Evolutionary conservation across 2,113 vertebrate genomes (phyloP).

Genomic region (Toxotes chatareus): DNA sequence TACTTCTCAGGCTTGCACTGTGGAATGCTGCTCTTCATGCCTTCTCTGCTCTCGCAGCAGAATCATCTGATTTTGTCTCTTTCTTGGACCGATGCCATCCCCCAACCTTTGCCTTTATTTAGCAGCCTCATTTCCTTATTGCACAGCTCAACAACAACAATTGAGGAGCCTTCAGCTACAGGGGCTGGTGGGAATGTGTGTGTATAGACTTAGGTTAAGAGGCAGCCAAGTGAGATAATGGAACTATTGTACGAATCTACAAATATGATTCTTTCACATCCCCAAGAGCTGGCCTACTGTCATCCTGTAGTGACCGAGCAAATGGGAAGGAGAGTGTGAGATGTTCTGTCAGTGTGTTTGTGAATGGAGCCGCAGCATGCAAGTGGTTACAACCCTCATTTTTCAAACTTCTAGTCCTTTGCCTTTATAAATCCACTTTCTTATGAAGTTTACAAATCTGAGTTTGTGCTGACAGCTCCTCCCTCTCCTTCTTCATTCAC

Average conservation of each 20-base stretch:
- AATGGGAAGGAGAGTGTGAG: background rate
- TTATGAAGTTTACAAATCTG: background rate
- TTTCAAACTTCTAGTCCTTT: background rate
- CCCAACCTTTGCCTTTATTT: slow-evolving; percentile 41
- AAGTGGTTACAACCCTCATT: background rate
- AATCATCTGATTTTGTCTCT: background rate
- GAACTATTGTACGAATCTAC: slow-evolving; percentile 43
- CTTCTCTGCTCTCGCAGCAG: background rate
- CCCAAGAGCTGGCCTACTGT: slow-evolving; percentile 29
- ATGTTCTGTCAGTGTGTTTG: background rate
- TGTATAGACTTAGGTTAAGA: slow-evolving; percentile 35
- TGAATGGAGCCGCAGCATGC: background rate
- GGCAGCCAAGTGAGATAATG: slow-evolving; percentile 50
- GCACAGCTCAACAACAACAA: slow-evolving; percentile 24
- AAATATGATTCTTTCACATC: slow-evolving; percentile 40
- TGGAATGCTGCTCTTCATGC: background rate
- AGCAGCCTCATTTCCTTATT: slow-evolving; percentile 35
- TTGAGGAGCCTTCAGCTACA: slow-evolving; percentile 17
- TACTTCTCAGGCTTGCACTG: background rate
- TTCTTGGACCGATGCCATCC: background rate
- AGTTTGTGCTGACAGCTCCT: background rate
- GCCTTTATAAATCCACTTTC: background rate
- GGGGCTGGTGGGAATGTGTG: background rate
- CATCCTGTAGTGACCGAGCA: slow-evolving; percentile 21
- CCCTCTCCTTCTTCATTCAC: background rate